Percentiles rank a stretch among this genome's conserved stretches.
Conservation (phyloP, 2,113 vertebrate species). For the Tricholaema leucomelas region DNA sequence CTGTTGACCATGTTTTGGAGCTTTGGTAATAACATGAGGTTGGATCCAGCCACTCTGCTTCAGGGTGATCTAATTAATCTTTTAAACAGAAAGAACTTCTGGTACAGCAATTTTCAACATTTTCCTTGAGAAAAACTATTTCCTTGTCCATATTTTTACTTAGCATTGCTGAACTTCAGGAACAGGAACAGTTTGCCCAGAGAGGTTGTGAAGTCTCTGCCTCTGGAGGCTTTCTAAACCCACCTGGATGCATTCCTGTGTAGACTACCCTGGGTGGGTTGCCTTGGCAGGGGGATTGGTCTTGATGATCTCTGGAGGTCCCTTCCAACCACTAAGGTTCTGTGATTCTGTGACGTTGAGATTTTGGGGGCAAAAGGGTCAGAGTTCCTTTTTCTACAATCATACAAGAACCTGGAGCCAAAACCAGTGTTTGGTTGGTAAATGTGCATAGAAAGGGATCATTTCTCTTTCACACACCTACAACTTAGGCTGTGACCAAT, state of each 20-base stretch:
- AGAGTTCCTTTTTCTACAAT: not conserved
- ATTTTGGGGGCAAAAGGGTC: accelerated
- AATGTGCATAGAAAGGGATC: not conserved
- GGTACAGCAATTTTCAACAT: not conserved
- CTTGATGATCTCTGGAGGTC: no score
- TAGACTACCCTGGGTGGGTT: no score
- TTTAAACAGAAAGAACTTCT: not conserved
- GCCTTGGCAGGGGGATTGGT: no score
- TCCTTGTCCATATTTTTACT: not conserved
- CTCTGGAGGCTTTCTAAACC: no score
- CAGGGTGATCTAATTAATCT: not conserved
- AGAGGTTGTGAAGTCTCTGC: no score
- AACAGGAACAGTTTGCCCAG: no score
- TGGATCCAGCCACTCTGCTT: not conserved
- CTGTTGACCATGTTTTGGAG: not conserved
- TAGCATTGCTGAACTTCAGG: not conserved
- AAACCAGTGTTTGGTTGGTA: not conserved
- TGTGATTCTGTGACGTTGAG: no score
- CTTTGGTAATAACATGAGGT: not conserved
- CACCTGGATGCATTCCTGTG: no score
- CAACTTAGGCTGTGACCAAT: not conserved
- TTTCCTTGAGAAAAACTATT: not conserved
- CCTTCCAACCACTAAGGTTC: no score
- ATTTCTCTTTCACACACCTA: not conserved
- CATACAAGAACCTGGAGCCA: not conserved